phyloP scores from a whole-genome alignment of 2,113 vertebrate species.

The Columba janthina region DNA sequence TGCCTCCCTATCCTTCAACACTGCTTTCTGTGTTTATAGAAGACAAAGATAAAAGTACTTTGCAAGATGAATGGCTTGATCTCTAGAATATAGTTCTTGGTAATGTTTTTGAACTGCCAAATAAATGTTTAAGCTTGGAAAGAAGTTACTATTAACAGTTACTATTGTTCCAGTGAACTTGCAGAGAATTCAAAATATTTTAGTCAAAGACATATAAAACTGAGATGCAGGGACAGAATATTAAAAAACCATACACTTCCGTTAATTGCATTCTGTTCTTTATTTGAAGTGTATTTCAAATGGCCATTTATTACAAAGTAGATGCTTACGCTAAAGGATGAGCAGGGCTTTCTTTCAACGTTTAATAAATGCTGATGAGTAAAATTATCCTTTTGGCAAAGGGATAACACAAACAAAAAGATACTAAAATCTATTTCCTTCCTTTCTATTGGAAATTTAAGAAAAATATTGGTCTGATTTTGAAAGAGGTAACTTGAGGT shows the following conservation, averaged over 20 bases:
- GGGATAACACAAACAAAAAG: not conserved
- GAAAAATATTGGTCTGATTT: not conserved
- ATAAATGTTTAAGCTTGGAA: not conserved
- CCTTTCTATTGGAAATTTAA: not conserved
- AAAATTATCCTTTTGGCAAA: not conserved
- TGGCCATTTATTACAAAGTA: not conserved
- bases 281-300: slow-evolving; percentile 5
- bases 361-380: slow-evolving; percentile 4
- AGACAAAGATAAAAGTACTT: slow-evolving; percentile 45
- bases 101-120: slow-evolving; percentile 12
- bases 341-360: not conserved
- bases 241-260: not conserved
- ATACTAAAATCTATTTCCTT: not conserved
- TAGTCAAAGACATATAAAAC: not conserved
- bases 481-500: not conserved
- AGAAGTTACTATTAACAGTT: not conserved
- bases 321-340: not conserved
- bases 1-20: slow-evolving; percentile 23
- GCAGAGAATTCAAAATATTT: not conserved
- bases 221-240: not conserved
- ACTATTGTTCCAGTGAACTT: not conserved
- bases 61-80: slow-evolving; percentile 5
- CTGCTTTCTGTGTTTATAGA: slow-evolving; percentile 27
- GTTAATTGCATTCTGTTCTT: not conserved
- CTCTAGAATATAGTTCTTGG: not conserved